Evolutionary conservation across 2,797 vertebrate genomes (phyloP).

Genomic region (Coccyzus lansbergi): DNA sequence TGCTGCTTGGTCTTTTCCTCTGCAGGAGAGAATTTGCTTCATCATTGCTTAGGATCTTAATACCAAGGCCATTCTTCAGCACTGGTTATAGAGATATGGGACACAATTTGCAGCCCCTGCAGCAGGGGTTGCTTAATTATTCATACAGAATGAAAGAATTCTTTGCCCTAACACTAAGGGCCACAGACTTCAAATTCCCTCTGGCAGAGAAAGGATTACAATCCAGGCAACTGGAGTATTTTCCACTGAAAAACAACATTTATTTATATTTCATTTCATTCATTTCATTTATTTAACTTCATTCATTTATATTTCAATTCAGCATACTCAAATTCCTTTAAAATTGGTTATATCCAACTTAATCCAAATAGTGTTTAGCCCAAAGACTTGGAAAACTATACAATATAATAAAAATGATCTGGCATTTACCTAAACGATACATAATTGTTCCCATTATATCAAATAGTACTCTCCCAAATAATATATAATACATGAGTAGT

Average conservation of each 20-base stretch:
- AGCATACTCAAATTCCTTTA: too few relatives aligned
- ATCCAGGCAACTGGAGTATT: background rate
- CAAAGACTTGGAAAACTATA: background rate
- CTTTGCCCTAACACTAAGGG: background rate
- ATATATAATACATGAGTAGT: background rate
- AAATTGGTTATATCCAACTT: background rate
- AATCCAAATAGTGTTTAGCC: background rate
- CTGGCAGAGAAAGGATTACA: background rate
- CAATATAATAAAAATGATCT: background rate
- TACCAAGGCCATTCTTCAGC: background rate
- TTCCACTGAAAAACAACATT: background rate
- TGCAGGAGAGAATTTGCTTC: background rate
- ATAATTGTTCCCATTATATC: background rate
- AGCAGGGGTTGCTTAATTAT: background rate
- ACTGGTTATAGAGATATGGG: background rate
- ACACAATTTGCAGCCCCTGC: background rate
- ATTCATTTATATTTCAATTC: background rate
- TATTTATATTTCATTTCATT: background rate
- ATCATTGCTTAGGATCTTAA: background rate
- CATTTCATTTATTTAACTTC: too few relatives aligned
- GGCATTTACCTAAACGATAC: background rate
- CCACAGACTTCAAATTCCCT: background rate
- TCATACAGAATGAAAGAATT: background rate
- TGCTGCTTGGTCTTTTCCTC: background rate
- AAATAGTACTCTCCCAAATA: background rate